Evolutionary conservation across 2,888 invertebrate genomes (phyloP).

Genomic region (Drosophila histrio): DNA sequence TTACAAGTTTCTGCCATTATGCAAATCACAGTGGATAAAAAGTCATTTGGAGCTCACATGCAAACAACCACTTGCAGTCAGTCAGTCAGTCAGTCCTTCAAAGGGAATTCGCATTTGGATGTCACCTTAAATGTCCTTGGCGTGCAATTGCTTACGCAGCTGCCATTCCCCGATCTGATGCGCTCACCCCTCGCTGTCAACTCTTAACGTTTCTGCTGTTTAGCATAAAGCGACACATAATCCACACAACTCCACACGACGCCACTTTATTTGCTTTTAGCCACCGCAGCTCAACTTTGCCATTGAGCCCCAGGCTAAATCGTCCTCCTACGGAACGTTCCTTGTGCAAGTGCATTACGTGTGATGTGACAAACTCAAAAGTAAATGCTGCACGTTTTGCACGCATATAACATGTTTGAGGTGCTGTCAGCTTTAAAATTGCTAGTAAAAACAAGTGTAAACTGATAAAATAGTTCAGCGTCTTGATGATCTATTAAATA

Average conservation of each 20-base stretch:
- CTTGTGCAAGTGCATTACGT: background rate
- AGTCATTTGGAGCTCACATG: constrained; percentile 9
- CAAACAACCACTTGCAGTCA: background rate
- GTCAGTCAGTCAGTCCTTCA: constrained; percentile 20
- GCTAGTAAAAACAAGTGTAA: too few relatives aligned
- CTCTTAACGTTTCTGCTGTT: constrained; percentile 23
- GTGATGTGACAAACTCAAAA: background rate
- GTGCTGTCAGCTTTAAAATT: background rate
- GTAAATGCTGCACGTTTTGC: constrained; percentile 5
- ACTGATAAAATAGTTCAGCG: too few relatives aligned
- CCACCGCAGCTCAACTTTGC: constrained; percentile 13
- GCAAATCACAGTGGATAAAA: constrained; percentile 39
- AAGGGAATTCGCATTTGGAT: constrained; percentile 23
- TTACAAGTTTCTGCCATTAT: constrained; percentile 25
- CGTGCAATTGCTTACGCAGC: constrained; percentile 20
- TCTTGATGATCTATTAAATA: too few relatives aligned
- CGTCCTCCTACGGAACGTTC: background rate
- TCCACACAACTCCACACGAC: constrained; percentile 47
- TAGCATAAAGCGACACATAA: constrained; percentile 53
- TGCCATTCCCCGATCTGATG: background rate
- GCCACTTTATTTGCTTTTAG: constrained; percentile 45
- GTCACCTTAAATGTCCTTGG: constrained; percentile 56
- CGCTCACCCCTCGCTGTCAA: background rate
- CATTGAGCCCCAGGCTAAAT: constrained; percentile 11
- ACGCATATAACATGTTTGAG: background rate